phyloP scores from a whole-genome alignment of 2,797 vertebrate genomes.

The Numenius phaeopus region DNA sequence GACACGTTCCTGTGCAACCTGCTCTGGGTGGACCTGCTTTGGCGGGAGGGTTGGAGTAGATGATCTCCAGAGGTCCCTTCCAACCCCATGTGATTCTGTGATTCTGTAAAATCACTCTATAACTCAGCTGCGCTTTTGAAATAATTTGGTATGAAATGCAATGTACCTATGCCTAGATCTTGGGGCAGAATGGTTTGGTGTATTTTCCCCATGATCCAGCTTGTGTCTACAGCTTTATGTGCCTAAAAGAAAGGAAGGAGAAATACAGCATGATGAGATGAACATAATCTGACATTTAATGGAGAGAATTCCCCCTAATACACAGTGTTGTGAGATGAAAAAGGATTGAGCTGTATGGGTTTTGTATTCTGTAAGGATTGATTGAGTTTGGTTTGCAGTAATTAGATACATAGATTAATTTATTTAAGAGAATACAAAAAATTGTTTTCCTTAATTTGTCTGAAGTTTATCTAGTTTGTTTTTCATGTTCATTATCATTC shows the following conservation, averaged over 20 bases:
- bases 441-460: background rate
- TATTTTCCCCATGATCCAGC: background rate
- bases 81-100: too few relatives aligned
- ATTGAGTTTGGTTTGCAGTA: background rate
- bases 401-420: background rate
- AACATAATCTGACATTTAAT: background rate
- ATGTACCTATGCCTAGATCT: background rate
- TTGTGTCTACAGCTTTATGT: background rate
- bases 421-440: background rate
- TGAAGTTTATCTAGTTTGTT: background rate
- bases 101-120: background rate
- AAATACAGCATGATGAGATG: background rate
- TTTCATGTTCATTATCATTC: background rate
- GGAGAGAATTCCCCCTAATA: background rate
- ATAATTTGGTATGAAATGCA: background rate
- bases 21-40: too few relatives aligned
- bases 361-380: background rate
- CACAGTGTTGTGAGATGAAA: background rate
- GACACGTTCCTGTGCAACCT: too few relatives aligned
- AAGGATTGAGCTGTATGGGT: background rate
- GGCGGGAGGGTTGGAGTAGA: too few relatives aligned
- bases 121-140: background rate
- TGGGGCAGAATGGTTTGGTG: background rate
- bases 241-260: background rate
- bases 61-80: too few relatives aligned